Evolutionary conservation across 2,888 invertebrate species (phyloP).

Genomic region (Diarsia brunnea): DNA sequence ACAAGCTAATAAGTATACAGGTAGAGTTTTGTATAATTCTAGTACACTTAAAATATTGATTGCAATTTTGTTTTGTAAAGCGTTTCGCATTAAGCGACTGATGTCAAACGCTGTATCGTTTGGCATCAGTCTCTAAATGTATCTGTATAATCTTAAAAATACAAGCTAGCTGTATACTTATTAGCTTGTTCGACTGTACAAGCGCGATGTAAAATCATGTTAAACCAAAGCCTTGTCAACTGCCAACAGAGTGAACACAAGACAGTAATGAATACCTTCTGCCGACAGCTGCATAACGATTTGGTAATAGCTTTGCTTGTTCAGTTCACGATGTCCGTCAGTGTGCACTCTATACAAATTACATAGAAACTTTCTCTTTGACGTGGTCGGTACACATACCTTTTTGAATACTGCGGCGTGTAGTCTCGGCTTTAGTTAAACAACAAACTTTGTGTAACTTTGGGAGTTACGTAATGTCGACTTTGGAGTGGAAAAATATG

Average conservation of each 20-base stretch:
- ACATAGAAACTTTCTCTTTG: constrained; percentile 78
- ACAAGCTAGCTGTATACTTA: no score
- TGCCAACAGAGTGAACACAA: constrained; percentile 10
- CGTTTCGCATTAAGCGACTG: no score
- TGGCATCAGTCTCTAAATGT: no score
- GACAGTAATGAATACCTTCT: constrained; percentile 9
- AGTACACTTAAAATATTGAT: no score
- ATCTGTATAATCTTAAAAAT: no score
- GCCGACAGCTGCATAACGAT: constrained; percentile 38
- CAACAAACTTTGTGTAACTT: constrained; percentile 60
- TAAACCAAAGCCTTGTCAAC: background rate
- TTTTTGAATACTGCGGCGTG: constrained; percentile 68
- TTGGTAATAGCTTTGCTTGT: constrained; percentile 38
- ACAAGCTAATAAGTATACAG: no score
- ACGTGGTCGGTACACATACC: constrained; percentile 69
- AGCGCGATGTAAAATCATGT: background rate
- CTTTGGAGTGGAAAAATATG: constrained; percentile 33
- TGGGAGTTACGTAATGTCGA: constrained; percentile 38
- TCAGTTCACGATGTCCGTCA: constrained; percentile 54
- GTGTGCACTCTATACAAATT: constrained; percentile 71
- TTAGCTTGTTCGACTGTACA: no score
- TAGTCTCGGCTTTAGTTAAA: constrained; percentile 64
- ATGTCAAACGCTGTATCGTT: no score
- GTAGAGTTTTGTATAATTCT: no score
- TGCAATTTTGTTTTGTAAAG: no score